phyloP scores from a whole-genome alignment of 2,113 vertebrate species.

The Apistogramma diplotaenia region DNA sequence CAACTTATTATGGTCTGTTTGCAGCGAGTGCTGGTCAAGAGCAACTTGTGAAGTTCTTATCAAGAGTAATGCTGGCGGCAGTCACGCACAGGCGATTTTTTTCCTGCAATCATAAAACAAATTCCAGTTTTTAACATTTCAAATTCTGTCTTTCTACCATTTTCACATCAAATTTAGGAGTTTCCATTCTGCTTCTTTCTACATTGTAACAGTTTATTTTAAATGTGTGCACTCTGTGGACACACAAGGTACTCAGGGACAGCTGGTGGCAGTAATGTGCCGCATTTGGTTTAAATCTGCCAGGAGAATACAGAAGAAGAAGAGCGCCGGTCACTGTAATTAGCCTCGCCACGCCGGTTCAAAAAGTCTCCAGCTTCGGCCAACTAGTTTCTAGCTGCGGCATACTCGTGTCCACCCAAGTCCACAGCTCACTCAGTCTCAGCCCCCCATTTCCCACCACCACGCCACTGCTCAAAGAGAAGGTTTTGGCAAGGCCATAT shows the following conservation, averaged over 20 bases:
- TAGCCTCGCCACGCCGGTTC: background rate
- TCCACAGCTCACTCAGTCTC: background rate
- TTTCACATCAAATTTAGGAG: background rate
- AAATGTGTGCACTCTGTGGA: no score
- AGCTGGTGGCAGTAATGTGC: background rate
- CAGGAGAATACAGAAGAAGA: background rate
- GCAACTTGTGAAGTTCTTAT: background rate
- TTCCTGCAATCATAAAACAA: background rate
- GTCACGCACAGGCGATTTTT: background rate
- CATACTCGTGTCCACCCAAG: background rate
- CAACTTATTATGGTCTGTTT: background rate
- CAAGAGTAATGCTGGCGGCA: background rate
- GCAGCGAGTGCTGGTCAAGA: background rate
- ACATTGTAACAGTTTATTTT: background rate
- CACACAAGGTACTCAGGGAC: background rate
- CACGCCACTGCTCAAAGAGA: background rate
- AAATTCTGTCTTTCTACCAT: background rate
- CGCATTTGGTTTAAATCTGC: background rate
- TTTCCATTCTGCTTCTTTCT: background rate
- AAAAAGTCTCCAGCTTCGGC: no score
- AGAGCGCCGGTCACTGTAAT: fast-evolving
- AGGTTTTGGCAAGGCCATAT: background rate
- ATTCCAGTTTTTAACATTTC: background rate
- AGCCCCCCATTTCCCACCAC: background rate
- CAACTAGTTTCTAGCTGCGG: background rate